phyloP scores from a whole-genome alignment of 2,888 invertebrate species.

The Chrysotoxum bicinctum region DNA sequence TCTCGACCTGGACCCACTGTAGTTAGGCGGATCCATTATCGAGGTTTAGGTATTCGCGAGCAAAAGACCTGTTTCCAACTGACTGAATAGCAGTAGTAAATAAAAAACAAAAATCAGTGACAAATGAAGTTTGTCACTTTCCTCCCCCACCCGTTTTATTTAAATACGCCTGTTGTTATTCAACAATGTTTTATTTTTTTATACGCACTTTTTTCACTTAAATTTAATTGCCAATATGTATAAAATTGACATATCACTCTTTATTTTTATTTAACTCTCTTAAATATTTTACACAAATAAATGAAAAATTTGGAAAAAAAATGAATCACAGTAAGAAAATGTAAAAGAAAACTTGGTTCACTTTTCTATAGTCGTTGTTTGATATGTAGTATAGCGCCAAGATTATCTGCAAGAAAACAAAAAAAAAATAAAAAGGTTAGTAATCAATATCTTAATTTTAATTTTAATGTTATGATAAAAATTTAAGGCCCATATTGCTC shows the following conservation, averaged over 20 bases:
- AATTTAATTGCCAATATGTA: slow-evolving; percentile 59
- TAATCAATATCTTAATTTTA: too few relatives aligned
- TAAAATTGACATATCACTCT: slow-evolving; percentile 61
- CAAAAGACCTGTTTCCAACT: slow-evolving; percentile 27
- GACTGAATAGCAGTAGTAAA: slow-evolving; percentile 8
- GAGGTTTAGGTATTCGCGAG: slow-evolving; percentile 49
- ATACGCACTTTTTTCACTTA: slow-evolving; percentile 44
- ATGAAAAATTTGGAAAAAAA: neutral
- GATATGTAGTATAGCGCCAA: slow-evolving; percentile 31
- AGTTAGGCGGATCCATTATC: slow-evolving; percentile 80
- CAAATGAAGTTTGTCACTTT: slow-evolving; percentile 61
- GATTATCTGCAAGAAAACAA: slow-evolving; percentile 53
- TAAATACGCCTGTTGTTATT: slow-evolving; percentile 4
- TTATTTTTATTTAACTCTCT: neutral
- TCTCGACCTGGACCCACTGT: slow-evolving; percentile 79
- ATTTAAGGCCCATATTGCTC: too few relatives aligned
- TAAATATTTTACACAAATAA: slow-evolving; percentile 1
- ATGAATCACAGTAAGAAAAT: slow-evolving; percentile 5
- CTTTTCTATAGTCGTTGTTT: slow-evolving; percentile 24
- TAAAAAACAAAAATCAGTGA: slow-evolving; percentile 36
- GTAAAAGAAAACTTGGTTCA: slow-evolving; percentile 22
- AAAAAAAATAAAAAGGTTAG: too few relatives aligned
- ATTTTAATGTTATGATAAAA: too few relatives aligned
- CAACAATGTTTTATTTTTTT: neutral
- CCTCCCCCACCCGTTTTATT: slow-evolving; percentile 30